phyloP scores from a whole-genome alignment of 2,113 vertebrate genomes.

The Ictidomys tridecemlineatus region DNA sequence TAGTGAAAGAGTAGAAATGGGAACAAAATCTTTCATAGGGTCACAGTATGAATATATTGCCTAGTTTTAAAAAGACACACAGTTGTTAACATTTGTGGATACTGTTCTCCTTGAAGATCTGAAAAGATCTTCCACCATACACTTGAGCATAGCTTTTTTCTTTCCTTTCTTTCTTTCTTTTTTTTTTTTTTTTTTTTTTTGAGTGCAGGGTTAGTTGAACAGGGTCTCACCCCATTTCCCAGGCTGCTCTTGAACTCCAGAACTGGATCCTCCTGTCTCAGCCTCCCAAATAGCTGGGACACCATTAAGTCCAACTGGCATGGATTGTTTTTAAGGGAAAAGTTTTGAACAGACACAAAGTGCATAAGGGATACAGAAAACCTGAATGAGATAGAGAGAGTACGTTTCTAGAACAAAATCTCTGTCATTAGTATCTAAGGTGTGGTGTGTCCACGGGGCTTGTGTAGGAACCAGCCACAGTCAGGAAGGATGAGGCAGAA shows the following conservation, averaged over 20 bases:
- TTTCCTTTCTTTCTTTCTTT: no score
- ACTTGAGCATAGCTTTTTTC: neutral
- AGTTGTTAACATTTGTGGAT: neutral
- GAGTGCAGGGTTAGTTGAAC: no score
- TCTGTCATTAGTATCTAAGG: neutral
- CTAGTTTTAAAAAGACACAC: neutral
- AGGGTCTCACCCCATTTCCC: no score
- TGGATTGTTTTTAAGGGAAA: neutral
- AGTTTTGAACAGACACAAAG: neutral
- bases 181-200: neutral
- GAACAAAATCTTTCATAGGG: neutral
- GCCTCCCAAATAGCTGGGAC: neutral
- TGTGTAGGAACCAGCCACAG: neutral
- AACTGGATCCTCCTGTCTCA: neutral
- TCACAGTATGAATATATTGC: neutral
- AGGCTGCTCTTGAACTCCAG: neutral
- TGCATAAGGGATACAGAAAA: neutral
- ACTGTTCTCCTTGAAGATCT: neutral
- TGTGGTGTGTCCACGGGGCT: neutral
- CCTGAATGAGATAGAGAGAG: neutral
- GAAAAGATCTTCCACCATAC: neutral
- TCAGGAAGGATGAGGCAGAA: neutral
- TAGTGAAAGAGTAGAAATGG: neutral
- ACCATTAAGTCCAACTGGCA: no score
- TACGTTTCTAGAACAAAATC: neutral